Evolutionary conservation across 2,113 vertebrate genomes (phyloP).

Genomic region (Eptesicus fuscus): DNA sequence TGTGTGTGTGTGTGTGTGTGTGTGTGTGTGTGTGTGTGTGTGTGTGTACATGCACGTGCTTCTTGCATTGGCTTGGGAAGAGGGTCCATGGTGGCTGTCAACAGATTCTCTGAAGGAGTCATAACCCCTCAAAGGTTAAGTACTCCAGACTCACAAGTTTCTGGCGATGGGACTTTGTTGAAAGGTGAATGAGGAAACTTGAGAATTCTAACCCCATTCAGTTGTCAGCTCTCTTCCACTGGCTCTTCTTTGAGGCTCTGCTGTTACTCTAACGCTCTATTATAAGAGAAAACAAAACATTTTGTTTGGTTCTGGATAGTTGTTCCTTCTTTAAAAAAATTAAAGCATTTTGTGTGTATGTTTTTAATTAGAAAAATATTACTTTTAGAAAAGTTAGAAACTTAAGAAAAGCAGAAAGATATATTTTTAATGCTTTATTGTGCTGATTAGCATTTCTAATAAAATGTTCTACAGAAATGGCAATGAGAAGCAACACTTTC

Average conservation of each 20-base stretch:
- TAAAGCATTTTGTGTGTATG: not conserved
- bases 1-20: no score
- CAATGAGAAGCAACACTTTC: not conserved
- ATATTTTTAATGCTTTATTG: not conserved
- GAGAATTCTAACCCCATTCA: not conserved
- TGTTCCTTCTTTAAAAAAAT: not conserved
- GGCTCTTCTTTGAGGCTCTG: not conserved
- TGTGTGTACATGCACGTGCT: not conserved
- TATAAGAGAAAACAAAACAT: not conserved
- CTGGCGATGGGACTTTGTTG: not conserved
- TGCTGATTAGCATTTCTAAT: not conserved
- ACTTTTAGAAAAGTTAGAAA: conserved; percentile 14
- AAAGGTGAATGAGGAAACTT: not conserved
- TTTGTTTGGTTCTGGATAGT: not conserved
- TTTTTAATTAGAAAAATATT: not conserved
- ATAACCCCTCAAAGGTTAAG: not conserved
- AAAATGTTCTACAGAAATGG: not conserved
- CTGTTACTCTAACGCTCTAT: not conserved
- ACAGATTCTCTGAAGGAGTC: not conserved
- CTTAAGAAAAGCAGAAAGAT: not conserved
- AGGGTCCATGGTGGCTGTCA: not conserved
- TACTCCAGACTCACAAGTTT: not conserved
- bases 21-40: not conserved
- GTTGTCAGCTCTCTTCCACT: not conserved
- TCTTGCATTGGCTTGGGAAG: not conserved